These are phyloP conservation scores for Chironex yamaguchii DNA, from an alignment of 30 jellyfish, hydroid and myxozoan species.

Conservation along the genomic window DNA sequence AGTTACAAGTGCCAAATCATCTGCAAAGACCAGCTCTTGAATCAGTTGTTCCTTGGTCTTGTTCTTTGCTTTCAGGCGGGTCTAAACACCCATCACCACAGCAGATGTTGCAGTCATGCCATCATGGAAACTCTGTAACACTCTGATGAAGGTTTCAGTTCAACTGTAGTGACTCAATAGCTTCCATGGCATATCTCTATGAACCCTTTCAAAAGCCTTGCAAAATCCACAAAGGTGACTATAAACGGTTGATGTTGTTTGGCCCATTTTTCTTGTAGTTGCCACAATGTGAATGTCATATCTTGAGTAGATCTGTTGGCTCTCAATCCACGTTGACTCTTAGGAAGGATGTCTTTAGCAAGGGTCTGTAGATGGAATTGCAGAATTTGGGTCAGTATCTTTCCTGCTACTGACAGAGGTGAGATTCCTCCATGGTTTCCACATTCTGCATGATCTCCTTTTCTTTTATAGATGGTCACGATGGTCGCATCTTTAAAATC, in stretches of 20 bases:
- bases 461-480: neutral
- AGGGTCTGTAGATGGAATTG: conserved; percentile 20
- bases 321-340: conserved; percentile 42
- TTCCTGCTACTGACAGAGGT: conserved; percentile 24
- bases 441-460: neutral
- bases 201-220: neutral
- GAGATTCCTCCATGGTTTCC: conserved; percentile 14
- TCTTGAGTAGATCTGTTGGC: neutral
- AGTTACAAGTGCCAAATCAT: neutral
- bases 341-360: conserved; percentile 31
- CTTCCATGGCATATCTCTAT: no score
- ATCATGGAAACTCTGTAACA: no score
- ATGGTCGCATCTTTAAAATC: neutral
- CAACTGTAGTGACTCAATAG: no score
- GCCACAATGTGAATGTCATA: conserved; percentile 10
- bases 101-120: neutral
- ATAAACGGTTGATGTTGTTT: neutral
- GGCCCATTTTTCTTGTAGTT: conserved; percentile 22
- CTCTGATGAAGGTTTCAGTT: no score
- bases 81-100: neutral
- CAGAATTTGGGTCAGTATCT: conserved; percentile 24
- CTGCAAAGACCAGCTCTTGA: neutral
- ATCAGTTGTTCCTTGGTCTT: neutral
- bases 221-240: neutral
- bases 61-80: neutral